phyloP scores from a whole-genome alignment of 2,113 vertebrate species.

The Labrus mixtus region DNA sequence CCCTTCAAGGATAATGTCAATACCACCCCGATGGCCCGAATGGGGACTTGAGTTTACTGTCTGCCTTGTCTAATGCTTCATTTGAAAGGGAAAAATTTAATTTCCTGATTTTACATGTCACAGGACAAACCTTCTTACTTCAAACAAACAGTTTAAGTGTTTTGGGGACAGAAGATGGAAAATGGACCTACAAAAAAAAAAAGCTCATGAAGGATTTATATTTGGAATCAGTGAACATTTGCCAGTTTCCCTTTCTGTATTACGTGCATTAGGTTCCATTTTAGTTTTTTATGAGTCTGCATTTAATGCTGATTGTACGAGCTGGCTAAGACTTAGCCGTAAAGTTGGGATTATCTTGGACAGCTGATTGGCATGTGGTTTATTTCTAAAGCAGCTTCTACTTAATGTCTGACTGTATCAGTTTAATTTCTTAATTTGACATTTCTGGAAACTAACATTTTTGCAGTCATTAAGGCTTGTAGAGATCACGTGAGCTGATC shows the following conservation, averaged over 20 bases:
- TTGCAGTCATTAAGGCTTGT: background rate
- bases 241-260: constrained; percentile 51
- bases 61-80: constrained; percentile 20
- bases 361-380: constrained; percentile 47
- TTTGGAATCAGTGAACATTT: constrained; percentile 19
- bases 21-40: constrained; percentile 52
- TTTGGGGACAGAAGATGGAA: constrained; percentile 5
- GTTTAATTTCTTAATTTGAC: constrained; percentile 23
- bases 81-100: constrained; percentile 14
- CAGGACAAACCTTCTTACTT: constrained; percentile 9
- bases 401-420: constrained; percentile 31
- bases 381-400: constrained; percentile 37
- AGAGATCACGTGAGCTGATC: background rate
- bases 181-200: background rate
- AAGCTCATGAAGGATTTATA: constrained; percentile 1
- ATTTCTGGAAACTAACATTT: background rate
- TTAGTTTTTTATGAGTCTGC: constrained; percentile 61
- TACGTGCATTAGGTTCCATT: constrained; percentile 42
- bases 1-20: constrained; percentile 64
- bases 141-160: constrained; percentile 10
- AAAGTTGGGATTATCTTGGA: constrained; percentile 40
- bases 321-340: constrained; percentile 15
- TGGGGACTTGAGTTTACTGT: constrained; percentile 1
- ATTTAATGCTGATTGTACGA: constrained; percentile 41
- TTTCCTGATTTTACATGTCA: constrained; percentile 9